Evolutionary conservation across 2,888 invertebrate species (phyloP), one percentile per base, ranked within the genome.

Genomic region (Meiosimyza platycephala): DNA sequence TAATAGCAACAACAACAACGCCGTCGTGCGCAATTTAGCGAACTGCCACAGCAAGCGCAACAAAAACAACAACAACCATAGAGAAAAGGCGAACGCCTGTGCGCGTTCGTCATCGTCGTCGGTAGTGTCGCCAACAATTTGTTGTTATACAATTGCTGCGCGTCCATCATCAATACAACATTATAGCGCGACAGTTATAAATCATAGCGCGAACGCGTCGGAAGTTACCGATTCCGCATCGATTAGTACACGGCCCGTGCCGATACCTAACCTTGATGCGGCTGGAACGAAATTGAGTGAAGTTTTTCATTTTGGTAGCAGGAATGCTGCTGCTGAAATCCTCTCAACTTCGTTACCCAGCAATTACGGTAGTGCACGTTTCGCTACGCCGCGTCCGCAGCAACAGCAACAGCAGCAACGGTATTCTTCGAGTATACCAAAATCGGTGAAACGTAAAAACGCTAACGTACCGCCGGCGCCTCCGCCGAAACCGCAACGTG

Each of bases 111-210:
- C 40, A 40, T 40, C 40, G 48, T 28, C 75, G 78, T 77, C 77
- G 9, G 6, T 9, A 9, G 76, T 54, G 65, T 82, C 85, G 75
- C 83, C 85, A 76, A 80, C 81, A 76, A 82, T 82, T 81, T 85
- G 85, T 81, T 85, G 85, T 82, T 85, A 84, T 82, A 82, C 83
- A 80, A 82, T 83, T 80, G 82, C 77, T 81, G 81, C 16, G 13
- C 55, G 15, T n/a, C 52, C 74, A 76, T 67, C 74, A 71, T 63
- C 72, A 67, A 28, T 67, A 71, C 18, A 66, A 64, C 72, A 75
- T 16, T 67, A 73, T 66, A 72, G 57, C 67, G 63, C 66, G 15
- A 63, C 66, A 40, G 52, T 59, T 2, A 33, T 15, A 33, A 16
- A 16, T 9, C 33, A 55, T 50, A 7, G 6, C 51, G 48, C 18